Conservation (phyloP, 2,797 vertebrate genomes). For the Anolis apletophallus region DNA sequence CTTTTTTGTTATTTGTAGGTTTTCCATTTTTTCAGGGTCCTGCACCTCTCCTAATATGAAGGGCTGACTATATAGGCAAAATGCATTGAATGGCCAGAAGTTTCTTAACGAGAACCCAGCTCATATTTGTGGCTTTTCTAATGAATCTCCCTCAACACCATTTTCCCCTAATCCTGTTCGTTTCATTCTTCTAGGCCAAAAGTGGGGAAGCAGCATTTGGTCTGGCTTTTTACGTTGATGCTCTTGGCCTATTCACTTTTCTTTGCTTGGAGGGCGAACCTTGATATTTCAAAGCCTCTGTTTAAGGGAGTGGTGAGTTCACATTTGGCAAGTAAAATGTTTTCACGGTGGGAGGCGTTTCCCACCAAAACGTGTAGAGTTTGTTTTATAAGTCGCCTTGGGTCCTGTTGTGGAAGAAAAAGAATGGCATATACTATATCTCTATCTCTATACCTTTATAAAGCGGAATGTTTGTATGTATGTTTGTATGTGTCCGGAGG, state of each 20-base stretch:
- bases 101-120: background rate
- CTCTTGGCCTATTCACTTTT: conserved; percentile 91
- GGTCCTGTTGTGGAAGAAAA: too few species aligned
- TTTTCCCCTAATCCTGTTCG: background rate
- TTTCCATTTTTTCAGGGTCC: too few species aligned
- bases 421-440: too few species aligned
- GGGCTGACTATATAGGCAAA: background rate
- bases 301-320: conserved; percentile 91
- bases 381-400: too few species aligned
- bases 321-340: background rate
- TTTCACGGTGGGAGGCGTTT: accelerated
- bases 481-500: too few species aligned
- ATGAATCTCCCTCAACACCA: background rate
- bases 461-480: too few species aligned
- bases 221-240: conserved; percentile 88
- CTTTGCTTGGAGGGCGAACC: conserved; percentile 97
- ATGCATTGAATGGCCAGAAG: background rate
- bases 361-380: background rate
- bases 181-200: conserved; percentile 74
- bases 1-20: too few species aligned
- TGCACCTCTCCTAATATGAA: too few species aligned
- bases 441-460: too few species aligned
- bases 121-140: background rate
- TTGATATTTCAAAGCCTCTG: conserved; percentile 92
- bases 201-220: conserved; percentile 71